Evolutionary conservation across 2,888 invertebrate genomes (phyloP), one percentile per base, ranked within the genome.

Genomic region (Campoplex nolae): DNA sequence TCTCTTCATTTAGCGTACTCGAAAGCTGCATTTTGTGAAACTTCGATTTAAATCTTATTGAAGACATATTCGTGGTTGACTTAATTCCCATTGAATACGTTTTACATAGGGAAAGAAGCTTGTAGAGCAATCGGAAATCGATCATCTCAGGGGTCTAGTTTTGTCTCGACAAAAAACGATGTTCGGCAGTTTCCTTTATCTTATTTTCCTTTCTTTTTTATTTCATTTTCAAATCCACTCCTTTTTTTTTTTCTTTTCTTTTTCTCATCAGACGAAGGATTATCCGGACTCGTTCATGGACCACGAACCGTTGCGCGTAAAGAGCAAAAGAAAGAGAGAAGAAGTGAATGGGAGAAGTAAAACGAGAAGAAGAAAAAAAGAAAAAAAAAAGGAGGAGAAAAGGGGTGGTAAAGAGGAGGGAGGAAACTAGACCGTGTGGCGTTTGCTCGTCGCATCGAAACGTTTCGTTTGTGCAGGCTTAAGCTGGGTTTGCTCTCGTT

Each of bases 401-500:
- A 23, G 23, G 23, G 23, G 23, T 23, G 23, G 23, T 23, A 0
- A 54, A 48, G 65, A 88, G 87, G 89, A 86, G 77, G 83, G 87
- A 88, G 83, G 83, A 67, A 68, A 79, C 70, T 45, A 70, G 79
- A 79, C 56, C 65, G 67, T 65, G 28, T 68, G 38, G 38, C 42
- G 65, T 74, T 80, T 85, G 85, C 86, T 84, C 73, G 86, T 85
- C 75, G 88, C 89, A 88, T 88, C 86, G 88, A 89, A 89, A 88
- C 85, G 85, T 86, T 88, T 89, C 87, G 89, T 89, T 89, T 88
- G 82, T 80, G 79, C 82, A 73, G 73, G 84, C 88, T 88, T 90
- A 90, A 90, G 89, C 89, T 45, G 90, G 89, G 86, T 89, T 91
- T 90, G 88, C 90, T 90, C 90, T 86, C 89, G 83, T 90, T 91